Evolutionary conservation across 92 coral and sea anemone species (phyloP).

Genomic region (Chrysogorgia sp.): DNA sequence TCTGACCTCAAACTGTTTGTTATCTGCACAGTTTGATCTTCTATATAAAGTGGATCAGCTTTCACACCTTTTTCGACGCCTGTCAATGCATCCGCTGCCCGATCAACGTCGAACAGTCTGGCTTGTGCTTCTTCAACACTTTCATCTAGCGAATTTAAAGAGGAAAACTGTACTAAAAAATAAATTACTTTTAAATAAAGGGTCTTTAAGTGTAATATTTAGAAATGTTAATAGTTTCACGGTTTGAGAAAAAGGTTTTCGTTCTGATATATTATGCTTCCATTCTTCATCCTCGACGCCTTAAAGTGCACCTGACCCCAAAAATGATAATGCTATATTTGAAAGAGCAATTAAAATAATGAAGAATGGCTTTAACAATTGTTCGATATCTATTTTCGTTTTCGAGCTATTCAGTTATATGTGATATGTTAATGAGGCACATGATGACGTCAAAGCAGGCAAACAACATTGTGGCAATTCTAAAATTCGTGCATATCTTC

Average conservation of each 20-base stretch:
- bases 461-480: no score
- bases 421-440: no score
- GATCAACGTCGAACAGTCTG: slow-evolving; percentile 63
- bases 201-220: no score
- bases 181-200: neutral
- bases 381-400: no score
- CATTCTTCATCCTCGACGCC: no score
- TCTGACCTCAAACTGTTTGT: slow-evolving; percentile 41
- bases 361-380: no score
- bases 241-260: neutral
- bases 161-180: neutral
- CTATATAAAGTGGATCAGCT: slow-evolving; percentile 64
- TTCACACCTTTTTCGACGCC: slow-evolving; percentile 74
- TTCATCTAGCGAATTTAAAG: neutral
- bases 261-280: neutral
- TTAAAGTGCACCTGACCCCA: no score
- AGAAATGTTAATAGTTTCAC: neutral
- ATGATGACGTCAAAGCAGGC: no score
- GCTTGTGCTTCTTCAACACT: slow-evolving; percentile 62
- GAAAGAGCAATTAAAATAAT: no score
- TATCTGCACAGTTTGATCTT: slow-evolving; percentile 70
- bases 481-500: no score
- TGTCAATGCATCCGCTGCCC: slow-evolving; percentile 76
- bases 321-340: no score
- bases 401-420: no score